Conservation (phyloP, 2,888 invertebrate genomes). For the Melinaea marsaeus region DNA sequence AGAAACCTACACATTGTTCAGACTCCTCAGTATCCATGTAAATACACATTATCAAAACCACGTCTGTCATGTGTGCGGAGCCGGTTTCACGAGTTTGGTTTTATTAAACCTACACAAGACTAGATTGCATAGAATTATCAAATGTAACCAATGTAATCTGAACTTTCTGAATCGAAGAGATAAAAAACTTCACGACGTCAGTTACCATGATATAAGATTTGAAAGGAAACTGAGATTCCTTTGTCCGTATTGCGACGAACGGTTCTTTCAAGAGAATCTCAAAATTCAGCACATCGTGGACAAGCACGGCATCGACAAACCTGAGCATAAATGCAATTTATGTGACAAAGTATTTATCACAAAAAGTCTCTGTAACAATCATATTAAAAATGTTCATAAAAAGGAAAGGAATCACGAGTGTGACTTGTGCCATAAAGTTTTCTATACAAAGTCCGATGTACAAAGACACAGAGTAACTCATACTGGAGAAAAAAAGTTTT, state of each 20-base stretch:
- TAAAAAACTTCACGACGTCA: constrained; percentile 42
- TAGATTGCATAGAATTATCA: constrained; percentile 46
- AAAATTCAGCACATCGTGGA: constrained; percentile 50
- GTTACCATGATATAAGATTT: constrained; percentile 38
- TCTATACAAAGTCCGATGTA: constrained; percentile 62
- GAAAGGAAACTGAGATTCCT: constrained; percentile 53
- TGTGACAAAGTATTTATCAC: constrained; percentile 61
- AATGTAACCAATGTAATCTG: constrained; percentile 48
- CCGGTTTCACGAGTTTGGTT: constrained; percentile 58
- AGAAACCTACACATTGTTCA: constrained; percentile 50
- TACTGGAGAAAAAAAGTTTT: constrained; percentile 56
- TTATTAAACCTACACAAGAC: constrained; percentile 61
- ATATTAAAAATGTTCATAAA: constrained; percentile 60
- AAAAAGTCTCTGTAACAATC: constrained; percentile 58
- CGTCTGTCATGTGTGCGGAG: constrained; percentile 63
- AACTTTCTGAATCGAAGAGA: constrained; percentile 42
- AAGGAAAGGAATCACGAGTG: constrained; percentile 63
- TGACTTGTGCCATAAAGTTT: constrained; percentile 55
- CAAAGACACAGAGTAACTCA: constrained; percentile 57
- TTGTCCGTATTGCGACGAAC: constrained; percentile 50
- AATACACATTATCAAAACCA: constrained; percentile 65
- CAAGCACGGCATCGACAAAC: constrained; percentile 51
- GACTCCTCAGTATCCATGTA: constrained; percentile 62
- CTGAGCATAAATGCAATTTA: constrained; percentile 51
- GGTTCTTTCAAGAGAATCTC: constrained; percentile 55